phyloP scores from a whole-genome alignment of 2,888 invertebrate genomes.

The Cephus rjabovi region DNA sequence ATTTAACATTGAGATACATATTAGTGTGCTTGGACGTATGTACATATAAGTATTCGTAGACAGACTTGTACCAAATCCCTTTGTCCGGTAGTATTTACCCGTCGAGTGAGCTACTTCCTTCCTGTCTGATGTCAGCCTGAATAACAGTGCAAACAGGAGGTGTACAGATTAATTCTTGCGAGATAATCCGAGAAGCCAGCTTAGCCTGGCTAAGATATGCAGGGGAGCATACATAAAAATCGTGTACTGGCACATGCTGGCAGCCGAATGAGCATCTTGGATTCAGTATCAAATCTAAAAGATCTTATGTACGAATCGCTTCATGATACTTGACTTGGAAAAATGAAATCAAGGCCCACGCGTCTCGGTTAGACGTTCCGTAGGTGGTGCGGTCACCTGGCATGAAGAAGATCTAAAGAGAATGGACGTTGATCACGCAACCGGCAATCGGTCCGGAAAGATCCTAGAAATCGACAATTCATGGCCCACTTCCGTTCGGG shows the following conservation, averaged over 20 bases:
- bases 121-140: conserved; percentile 24
- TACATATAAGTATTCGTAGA: neutral
- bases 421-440: too few species aligned
- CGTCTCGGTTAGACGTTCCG: too few species aligned
- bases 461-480: neutral
- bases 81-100: neutral
- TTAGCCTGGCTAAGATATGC: neutral
- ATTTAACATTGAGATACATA: neutral
- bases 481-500: neutral
- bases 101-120: neutral
- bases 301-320: too few species aligned
- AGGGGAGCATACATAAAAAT: neutral
- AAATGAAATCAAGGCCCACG: too few species aligned
- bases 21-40: neutral
- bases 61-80: neutral
- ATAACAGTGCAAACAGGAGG: conserved; percentile 34
- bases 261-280: too few species aligned
- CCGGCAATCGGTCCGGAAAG: too few species aligned
- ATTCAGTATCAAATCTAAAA: too few species aligned
- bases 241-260: too few species aligned
- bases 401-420: too few species aligned
- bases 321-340: too few species aligned
- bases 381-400: too few species aligned
- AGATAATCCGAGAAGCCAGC: conserved; percentile 33
- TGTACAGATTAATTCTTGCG: conserved; percentile 28